Percentiles rank a stretch among this genome's conserved stretches.
phyloP scores from a whole-genome alignment of 2,113 vertebrate species.

The Diphyllodes magnificus region DNA sequence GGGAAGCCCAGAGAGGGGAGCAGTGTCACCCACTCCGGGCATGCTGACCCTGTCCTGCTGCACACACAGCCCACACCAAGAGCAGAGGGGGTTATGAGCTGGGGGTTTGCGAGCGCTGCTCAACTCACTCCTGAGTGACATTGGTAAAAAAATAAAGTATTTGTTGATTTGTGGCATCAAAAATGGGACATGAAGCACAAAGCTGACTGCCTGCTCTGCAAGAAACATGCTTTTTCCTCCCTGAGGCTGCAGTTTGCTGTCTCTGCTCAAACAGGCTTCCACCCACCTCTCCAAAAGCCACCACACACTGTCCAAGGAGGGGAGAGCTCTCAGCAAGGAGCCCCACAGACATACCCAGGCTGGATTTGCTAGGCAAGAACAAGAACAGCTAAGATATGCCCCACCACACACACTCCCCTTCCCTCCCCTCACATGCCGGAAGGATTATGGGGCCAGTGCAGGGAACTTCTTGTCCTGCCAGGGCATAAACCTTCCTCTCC shows the following conservation, averaged over 20 bases:
- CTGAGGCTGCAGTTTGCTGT: neutral
- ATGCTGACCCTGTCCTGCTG: neutral
- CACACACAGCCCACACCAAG: too few species aligned
- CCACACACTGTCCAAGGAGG: accelerated
- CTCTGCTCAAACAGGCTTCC: neutral
- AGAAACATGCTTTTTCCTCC: neutral
- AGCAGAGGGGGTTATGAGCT: accelerated
- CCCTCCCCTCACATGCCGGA: neutral
- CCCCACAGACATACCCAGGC: neutral
- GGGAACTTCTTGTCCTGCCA: slow-evolving; percentile 54
- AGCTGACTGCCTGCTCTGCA: neutral
- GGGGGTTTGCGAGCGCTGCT: accelerated
- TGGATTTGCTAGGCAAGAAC: neutral
- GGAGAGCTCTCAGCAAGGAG: neutral
- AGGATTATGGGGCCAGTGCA: slow-evolving; percentile 32
- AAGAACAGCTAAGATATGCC: neutral
- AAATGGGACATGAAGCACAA: neutral
- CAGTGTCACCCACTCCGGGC: neutral
- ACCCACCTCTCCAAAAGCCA: neutral
- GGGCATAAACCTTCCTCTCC: slow-evolving; percentile 35
- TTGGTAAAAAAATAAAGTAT: neutral
- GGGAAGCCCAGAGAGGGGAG: neutral
- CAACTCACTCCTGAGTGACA: neutral
- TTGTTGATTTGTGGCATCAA: neutral
- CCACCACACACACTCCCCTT: neutral